These are phyloP conservation scores for Grapholita molesta DNA, from an alignment of 1,140 invertebrate species.

Conservation along the genomic window DNA sequence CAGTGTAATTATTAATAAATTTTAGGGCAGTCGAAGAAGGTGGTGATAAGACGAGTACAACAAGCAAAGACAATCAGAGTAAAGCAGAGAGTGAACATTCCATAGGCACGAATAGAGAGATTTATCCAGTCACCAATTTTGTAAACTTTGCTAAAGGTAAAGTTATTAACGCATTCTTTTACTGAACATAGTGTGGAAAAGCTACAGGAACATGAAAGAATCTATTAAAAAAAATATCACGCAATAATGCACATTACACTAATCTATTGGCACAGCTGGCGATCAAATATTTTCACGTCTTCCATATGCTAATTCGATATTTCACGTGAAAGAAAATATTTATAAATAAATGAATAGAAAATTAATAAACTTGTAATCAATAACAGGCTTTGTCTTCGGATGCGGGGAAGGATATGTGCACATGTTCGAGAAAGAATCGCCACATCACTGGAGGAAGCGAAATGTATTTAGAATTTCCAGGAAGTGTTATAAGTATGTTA, in stretches of 20 bases:
- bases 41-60: conserved; percentile 51
- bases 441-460: conserved; percentile 80
- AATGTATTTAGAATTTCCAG: conserved; percentile 79
- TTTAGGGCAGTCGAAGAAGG: conserved; percentile 36
- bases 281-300: too few species aligned
- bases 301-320: too few species aligned
- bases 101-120: conserved; percentile 27
- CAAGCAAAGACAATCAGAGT: conserved; percentile 41
- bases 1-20: too few species aligned
- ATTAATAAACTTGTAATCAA: too few species aligned
- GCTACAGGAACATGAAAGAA: neutral
- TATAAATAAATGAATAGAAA: too few species aligned
- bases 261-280: too few species aligned
- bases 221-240: conserved; percentile 1
- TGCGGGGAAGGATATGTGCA: conserved; percentile 80
- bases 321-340: too few species aligned
- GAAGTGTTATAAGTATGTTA: conserved; percentile 71
- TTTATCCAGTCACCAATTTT: conserved; percentile 51
- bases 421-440: conserved; percentile 82
- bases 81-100: conserved; percentile 26
- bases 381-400: conserved; percentile 80
- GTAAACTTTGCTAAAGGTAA: conserved; percentile 64
- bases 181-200: neutral
- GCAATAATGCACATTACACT: too few species aligned
- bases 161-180: neutral